Evolutionary conservation across 2,888 invertebrate genomes (phyloP), one percentile per base, ranked within the genome.

Genomic region (Sinodicranocentrus sp.): DNA sequence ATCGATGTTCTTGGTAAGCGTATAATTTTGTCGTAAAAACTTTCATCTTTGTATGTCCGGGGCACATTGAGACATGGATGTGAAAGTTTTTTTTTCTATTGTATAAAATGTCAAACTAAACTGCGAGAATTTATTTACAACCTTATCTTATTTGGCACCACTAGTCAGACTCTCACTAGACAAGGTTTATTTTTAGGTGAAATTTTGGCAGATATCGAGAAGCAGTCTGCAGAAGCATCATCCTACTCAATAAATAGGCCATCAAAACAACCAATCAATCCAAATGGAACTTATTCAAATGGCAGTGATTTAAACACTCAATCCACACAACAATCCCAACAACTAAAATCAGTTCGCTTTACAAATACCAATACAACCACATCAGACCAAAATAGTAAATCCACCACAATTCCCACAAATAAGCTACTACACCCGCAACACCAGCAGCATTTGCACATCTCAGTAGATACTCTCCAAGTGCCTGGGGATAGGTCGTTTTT

Each of bases 1-100:
- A 76, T 84, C 52, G 84, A 84, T 61, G 82, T 82, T 15, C 57
- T 84, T 39, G 84, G 84, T 84, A 72, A 84, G 77, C 39, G 6
- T 6, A 6, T 39, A 39, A 39, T 8, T 39, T 39, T n/a, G n/a
- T n/a, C 39, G 39, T 6, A 39, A 39, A 39, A 39, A 39, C n/a
- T n/a, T n/a, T n/a, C n/a, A n/a, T n/a, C n/a, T n/a, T 48, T 48
- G 15, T n/a, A n/a, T 3, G 48, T 48, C 48, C 15, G 48, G 48
- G 48, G 48, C 48, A 48, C 48, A n/a, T 10, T 48, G 48, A 48
- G 48, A 48, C 39, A 8, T 39, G 39, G 5, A 39, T 39, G 6
- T 39, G n/a, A n/a, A n/a, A n/a, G n/a, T 52, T 52, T 52, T n/a
- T 52, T 5, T 5, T 52, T 52, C 52, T 17, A 5, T n/a, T 52